Base-by-base conservation (phyloP, 1,140 invertebrate species). In the Tetragnatha versicolor region DNA sequence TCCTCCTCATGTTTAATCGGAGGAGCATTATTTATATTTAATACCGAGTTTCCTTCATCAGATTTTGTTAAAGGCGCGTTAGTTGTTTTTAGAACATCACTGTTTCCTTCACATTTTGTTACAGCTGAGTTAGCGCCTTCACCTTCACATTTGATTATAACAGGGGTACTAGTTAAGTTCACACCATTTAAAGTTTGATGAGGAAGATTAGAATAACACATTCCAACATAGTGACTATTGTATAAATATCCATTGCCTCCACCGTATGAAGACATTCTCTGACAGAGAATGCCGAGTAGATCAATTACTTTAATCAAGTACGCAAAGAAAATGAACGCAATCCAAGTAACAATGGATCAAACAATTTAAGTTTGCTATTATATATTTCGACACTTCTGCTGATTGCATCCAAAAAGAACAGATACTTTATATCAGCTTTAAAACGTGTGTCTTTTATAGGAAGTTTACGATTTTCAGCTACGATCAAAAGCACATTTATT, bases 191-290 rank as follows among this genome's bases (percentile, higher is more conserved):
- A 39, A 53, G 31, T 65, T 33, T 76, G 73, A 37, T 55, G 55
- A 25, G 53, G 31, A 25, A 45, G 17, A n/a, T n/a, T n/a, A n/a
- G n/a, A n/a, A n/a, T n/a, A n/a, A 31, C 60, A 53, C 60, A 76
- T 51, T 7, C 35, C 45, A 27, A 61, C 27, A 29, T 76, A 76
- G 31, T 53, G 60, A 76, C 53, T 76, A 25, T 27, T 29, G 42
- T 53, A 76, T 42, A 29, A 49, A 53, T 63, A 49, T 12, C 60
- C 60, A 42, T 76, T 76, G 51, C 58, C 73, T n/a, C 60, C 60
- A 12, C 47, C 60, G 47, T 51, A 76, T 7, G 73, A 63, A 22
- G 73, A 63, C 73, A 76, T 76, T 76, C 58, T 76, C 37, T 35
- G 29, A 33, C 20, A 31, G 53, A 75, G 53, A 42, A 61, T 45